Conservation (phyloP, 2,113 vertebrate genomes). For the Rhodinocichla rosea region DNA sequence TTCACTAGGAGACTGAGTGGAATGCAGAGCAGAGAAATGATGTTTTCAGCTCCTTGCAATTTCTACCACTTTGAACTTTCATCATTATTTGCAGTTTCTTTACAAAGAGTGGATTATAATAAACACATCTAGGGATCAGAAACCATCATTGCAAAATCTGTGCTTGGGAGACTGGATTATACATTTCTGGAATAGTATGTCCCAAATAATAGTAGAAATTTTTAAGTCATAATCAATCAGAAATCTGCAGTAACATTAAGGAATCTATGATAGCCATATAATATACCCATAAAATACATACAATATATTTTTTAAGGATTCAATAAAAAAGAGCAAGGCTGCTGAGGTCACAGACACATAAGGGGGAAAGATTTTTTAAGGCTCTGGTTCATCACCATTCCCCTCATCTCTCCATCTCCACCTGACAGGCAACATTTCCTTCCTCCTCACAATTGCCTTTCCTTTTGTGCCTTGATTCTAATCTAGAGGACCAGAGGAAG, state of each 20-base stretch:
- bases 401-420: neutral
- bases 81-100: neutral
- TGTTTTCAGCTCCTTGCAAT: slow-evolving; percentile 6
- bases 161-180: neutral
- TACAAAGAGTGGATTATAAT: neutral
- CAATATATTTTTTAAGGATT: neutral
- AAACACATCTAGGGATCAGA: slow-evolving; percentile 13
- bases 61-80: slow-evolving; percentile 6
- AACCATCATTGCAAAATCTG: neutral
- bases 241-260: neutral
- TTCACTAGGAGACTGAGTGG: slow-evolving; percentile 1
- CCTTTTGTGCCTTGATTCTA: neutral
- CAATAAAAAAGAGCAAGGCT: neutral
- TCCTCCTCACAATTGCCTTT: neutral
- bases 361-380: neutral
- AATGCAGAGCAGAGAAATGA: slow-evolving; percentile 16
- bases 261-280: neutral
- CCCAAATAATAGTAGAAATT: neutral
- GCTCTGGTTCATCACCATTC: neutral
- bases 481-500: neutral
- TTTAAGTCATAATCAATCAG: slow-evolving; percentile 2
- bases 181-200: neutral
- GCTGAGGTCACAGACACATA: neutral
- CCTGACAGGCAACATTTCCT: neutral
- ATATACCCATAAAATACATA: neutral